Conservation (phyloP, 2,113 vertebrate species). For the Lichenostomus cassidix region DNA sequence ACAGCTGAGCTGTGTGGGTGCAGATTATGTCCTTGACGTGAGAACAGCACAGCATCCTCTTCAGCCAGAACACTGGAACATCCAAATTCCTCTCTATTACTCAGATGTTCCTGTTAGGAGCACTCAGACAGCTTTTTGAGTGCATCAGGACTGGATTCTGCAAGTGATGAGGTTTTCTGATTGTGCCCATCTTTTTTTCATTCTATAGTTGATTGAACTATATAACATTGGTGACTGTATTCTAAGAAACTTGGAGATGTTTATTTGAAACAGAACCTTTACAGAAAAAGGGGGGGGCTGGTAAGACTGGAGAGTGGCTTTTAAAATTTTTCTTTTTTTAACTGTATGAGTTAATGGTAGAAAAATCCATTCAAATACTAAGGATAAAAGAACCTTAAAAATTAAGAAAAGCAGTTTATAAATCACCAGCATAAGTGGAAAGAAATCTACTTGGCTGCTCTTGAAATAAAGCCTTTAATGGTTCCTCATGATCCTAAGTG, state of each 20-base stretch:
- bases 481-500: neutral
- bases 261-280: neutral
- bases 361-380: neutral
- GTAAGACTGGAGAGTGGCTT: neutral
- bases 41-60: neutral
- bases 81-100: neutral
- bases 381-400: neutral
- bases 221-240: neutral
- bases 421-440: neutral
- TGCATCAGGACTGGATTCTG: neutral
- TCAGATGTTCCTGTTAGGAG: neutral
- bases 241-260: neutral
- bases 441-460: neutral
- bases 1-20: neutral
- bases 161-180: neutral
- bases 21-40: neutral
- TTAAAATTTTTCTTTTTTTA: neutral
- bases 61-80: neutral
- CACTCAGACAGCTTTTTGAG: neutral
- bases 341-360: neutral
- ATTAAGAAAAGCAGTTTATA: neutral
- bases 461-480: neutral
- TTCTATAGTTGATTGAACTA: neutral
- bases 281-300: rapidly evolving
- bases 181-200: rapidly evolving